Evolutionary conservation across 2,888 invertebrate species (phyloP), one percentile per base, ranked within the genome.

Genomic region (Timema podura): DNA sequence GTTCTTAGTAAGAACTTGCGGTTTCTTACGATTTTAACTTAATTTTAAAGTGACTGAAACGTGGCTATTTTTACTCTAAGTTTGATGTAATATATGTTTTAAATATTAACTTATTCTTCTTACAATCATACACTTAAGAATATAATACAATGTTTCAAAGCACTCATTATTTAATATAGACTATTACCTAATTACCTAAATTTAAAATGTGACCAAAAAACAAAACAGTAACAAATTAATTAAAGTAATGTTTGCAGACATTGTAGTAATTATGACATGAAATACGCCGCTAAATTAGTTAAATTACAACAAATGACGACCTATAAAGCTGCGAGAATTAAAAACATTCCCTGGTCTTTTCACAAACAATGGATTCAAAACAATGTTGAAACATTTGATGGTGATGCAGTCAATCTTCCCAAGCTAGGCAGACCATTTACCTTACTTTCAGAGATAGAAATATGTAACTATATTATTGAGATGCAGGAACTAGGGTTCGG

Each of bases 401-500:
- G 45, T 11, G 45, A 9, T 61, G 6, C 45, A 7, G 30, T 5
- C 13, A 61, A 5, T 61, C 45, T 65, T 15, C 48, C 46, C 45
- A 67, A 67, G 54, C 13, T 67, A 30, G 67, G 67, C 44, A 16
- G 67, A 5, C 54, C 45, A 45, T 67, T 51, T 67, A 54, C 46
- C 0, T 51, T 67, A 8, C 46, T 46, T 45, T n/a, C 13, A n/a
- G 67, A 54, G 54, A 51, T 45, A 11, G 57, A 67, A 54, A 51
- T 54, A 30, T 10, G n/a, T 45, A 44, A 67, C 9, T 67, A 51
- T 45, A 67, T 67, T 2, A 45, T 67, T 30, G n/a, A 51, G 30
- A 67, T 67, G 67, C 67, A 67, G 51, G 67, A 51, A 44, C 30
- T 67, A 6, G 57, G 67, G 30, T 54, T 54, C 45, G 57, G 67